Evolutionary conservation across 2,797 vertebrate species (phyloP).

Genomic region (Eleutherodactylus coqui): DNA sequence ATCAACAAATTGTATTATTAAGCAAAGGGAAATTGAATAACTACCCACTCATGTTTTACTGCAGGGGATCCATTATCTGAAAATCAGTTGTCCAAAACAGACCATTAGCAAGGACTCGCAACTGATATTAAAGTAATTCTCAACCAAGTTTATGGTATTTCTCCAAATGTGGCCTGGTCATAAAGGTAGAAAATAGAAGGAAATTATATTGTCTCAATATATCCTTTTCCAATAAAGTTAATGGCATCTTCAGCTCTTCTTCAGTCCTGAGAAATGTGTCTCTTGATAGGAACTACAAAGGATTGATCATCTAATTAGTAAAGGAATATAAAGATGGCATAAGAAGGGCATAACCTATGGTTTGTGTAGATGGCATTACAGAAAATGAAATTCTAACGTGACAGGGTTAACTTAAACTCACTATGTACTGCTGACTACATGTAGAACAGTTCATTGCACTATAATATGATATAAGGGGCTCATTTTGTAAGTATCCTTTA

Average conservation of each 20-base stretch:
- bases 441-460: not conserved
- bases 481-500: too few species aligned
- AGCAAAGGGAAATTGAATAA: not conserved
- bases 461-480: not conserved
- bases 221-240: slow-evolving; percentile 1
- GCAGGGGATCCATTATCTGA: too few species aligned
- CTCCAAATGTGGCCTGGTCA: not conserved
- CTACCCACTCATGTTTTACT: not conserved
- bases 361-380: not conserved
- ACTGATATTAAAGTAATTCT: not conserved
- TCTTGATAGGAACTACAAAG: not conserved
- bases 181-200: not conserved
- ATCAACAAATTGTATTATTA: too few species aligned
- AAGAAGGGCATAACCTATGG: not conserved
- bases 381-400: not conserved
- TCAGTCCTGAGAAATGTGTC: not conserved
- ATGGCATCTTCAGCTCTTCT: not conserved
- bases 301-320: not conserved
- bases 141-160: not conserved
- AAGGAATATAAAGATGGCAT: not conserved
- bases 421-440: not conserved
- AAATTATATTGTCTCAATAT: not conserved
- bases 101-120: not conserved
- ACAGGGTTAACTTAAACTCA: not conserved
- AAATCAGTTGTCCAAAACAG: not conserved